Base-by-base conservation (phyloP, 2,888 invertebrate species). In the Seira musarum region DNA sequence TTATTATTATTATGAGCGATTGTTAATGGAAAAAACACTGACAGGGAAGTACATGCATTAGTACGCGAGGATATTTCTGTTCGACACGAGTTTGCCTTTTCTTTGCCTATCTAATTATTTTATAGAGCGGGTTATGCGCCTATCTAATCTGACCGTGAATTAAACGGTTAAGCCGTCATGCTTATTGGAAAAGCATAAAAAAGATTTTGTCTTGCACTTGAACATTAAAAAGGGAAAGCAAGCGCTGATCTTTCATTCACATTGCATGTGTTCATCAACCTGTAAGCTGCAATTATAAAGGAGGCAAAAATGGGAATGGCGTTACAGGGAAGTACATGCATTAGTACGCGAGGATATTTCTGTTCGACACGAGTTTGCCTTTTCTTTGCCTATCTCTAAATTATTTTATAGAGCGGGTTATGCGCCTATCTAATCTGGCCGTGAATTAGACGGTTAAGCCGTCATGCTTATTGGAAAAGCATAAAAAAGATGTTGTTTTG, bases 21-120 rank as follows among this genome's bases (percentile, higher is more conserved):
- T 65, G 65, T 8, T 46, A 6, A 63, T 65, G 65, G 65, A 65
- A 65, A 65, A 30, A 25, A 30, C 65, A 65, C 13, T 65, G 65
- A 65, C 65, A 30, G 17, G 30, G 25, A 30, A 65, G 30, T 24
- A 30, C 17, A 57, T 6, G 57, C 5, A 57, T n/a, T n/a, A n/a
- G 40, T 8, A 40, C 40, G 40, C 40, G 40, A 40, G 40, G 6
- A 57, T n/a, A 10, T 17, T n/a, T n/a, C 57, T 13, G 17, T n/a
- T 57, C 17, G 57, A 57, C 57, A n/a, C 57, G 10, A 57, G n/a
- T n/a, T 57, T 57, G n/a, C 15, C 17, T 13, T 40, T 57, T 15
- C 57, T 5, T 57, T 57, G 57, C 57, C 17, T 5, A 57, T n/a
- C 17, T n/a, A 57, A 57, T 57, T 57, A 57, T 57, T 57, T 57